phyloP scores from a whole-genome alignment of 2,113 vertebrate species.

The Delphinapterus leucas region DNA sequence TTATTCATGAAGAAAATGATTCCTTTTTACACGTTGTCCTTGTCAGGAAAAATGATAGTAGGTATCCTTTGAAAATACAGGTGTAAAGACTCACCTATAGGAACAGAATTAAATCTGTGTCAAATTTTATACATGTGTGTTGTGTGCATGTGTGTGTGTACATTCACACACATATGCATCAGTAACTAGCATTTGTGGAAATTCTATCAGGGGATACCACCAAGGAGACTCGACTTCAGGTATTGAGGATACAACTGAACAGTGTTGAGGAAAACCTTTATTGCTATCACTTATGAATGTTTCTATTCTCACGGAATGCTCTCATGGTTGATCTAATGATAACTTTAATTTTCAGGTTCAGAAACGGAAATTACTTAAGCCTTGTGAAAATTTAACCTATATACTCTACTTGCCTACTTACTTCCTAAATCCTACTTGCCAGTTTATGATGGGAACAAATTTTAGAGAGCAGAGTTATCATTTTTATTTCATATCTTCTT shows the following conservation, averaged over 20 bases:
- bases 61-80: neutral
- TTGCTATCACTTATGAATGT: neutral
- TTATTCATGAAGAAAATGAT: neutral
- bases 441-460: neutral
- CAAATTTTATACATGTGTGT: neutral
- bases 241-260: neutral
- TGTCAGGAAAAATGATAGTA: neutral
- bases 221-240: neutral
- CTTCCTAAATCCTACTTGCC: neutral
- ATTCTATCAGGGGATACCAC: neutral
- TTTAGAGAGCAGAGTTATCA: neutral
- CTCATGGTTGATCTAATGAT: neutral
- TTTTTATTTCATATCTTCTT: conserved; percentile 12
- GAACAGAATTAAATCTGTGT: neutral
- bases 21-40: neutral
- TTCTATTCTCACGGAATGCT: neutral
- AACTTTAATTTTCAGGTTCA: neutral
- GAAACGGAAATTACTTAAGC: conserved; percentile 10
- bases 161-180: neutral
- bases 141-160: neutral
- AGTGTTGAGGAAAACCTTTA: neutral
- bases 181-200: neutral
- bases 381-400: neutral
- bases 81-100: neutral
- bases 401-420: neutral